Conservation (phyloP, 2,797 vertebrate genomes). For the Poecilia gillii region DNA sequence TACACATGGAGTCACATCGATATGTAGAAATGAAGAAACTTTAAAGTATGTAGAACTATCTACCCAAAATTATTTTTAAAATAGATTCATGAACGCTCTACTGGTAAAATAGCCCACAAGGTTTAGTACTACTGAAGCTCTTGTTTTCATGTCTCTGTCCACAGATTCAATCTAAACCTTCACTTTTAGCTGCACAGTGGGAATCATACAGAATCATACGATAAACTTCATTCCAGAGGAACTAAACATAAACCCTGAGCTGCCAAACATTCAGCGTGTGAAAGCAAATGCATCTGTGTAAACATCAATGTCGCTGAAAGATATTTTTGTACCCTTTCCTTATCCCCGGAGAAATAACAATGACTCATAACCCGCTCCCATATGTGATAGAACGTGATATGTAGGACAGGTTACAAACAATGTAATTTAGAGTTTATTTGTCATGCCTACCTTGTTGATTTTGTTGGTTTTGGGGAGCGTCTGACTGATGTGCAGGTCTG, state of each 20-base stretch:
- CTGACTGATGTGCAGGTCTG: constrained; percentile 97
- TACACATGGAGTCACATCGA: background rate
- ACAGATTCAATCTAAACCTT: background rate
- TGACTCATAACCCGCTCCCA: constrained; percentile 52
- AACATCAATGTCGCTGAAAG: constrained; percentile 46
- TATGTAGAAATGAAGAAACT: background rate
- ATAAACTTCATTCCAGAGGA: constrained; percentile 27
- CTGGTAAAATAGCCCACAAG: background rate
- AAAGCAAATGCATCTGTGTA: constrained; percentile 58
- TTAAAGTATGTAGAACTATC: background rate
- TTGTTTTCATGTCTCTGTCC: background rate
- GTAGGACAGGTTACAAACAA: constrained; percentile 31
- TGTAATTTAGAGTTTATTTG: constrained; percentile 14
- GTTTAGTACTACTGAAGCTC: background rate
- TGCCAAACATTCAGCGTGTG: constrained; percentile 41
- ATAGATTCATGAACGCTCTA: background rate
- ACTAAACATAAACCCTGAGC: constrained; percentile 20
- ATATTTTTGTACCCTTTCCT: constrained; percentile 49
- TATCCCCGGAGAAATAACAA: constrained; percentile 41
- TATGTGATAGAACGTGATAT: constrained; percentile 32
- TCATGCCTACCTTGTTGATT: constrained; percentile 93
- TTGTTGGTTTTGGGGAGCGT: constrained; percentile 99
- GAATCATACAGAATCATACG: constrained; percentile 11
- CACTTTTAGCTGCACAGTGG: constrained; percentile 14
- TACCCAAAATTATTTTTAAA: background rate